These are phyloP conservation scores for Hipposideros armiger DNA, from an alignment of 2,113 vertebrate species.

Conservation along the genomic window DNA sequence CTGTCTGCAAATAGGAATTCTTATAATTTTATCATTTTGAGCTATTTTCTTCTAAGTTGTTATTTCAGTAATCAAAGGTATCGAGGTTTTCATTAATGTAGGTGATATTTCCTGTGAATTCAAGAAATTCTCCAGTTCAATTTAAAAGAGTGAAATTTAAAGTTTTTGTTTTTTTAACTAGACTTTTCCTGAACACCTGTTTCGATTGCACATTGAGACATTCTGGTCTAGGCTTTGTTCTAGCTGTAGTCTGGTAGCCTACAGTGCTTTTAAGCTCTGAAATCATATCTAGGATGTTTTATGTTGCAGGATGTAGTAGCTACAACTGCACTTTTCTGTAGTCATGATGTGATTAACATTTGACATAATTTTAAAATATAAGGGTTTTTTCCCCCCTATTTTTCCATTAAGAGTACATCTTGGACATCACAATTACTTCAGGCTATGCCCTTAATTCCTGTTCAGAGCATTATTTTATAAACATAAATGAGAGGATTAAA, in stretches of 20 bases:
- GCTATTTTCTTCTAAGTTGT: slow-evolving; percentile 15
- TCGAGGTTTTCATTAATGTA: not conserved
- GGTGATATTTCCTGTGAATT: not conserved
- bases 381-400: not conserved
- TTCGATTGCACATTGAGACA: not conserved
- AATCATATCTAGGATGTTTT: not conserved
- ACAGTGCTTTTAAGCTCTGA: not conserved
- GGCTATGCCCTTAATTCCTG: not conserved
- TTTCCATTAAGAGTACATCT: not conserved
- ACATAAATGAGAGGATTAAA: slow-evolving; percentile 13
- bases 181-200: not conserved
- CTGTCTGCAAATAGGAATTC: not conserved
- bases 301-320: not conserved
- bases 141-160: slow-evolving; percentile 7
- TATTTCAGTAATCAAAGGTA: not conserved
- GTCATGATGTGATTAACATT: not conserved
- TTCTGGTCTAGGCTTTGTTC: not conserved
- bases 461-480: not conserved
- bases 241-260: not conserved
- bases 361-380: slow-evolving; percentile 9
- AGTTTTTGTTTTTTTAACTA: slow-evolving; percentile 37
- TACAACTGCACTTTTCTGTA: not conserved
- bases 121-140: not conserved
- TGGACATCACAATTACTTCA: not conserved
- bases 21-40: slow-evolving; percentile 19